Evolutionary conservation across 2,888 invertebrate genomes (phyloP).

Genomic region (Zygaena filipendulae): DNA sequence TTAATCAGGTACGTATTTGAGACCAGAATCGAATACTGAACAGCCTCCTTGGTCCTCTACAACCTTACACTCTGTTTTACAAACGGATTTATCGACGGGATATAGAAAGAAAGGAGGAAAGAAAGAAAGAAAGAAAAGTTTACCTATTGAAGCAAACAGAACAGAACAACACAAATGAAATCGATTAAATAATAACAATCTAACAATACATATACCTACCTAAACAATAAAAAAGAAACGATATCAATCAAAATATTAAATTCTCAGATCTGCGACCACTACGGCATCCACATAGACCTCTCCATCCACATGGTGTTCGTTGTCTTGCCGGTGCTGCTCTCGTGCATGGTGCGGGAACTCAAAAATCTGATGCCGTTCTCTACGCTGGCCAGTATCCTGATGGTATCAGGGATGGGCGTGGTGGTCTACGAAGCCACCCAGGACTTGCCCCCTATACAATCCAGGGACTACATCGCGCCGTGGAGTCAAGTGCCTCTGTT

Average conservation of each 20-base stretch:
- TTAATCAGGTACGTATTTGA: too few relatives aligned
- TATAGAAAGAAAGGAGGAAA: too few relatives aligned
- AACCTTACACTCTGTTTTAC: too few relatives aligned
- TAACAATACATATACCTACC: too few relatives aligned
- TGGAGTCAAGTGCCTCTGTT: slow-evolving; percentile 81
- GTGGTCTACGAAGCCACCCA: slow-evolving; percentile 81
- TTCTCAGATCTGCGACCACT: slow-evolving; percentile 74
- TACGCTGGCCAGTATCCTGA: slow-evolving; percentile 88
- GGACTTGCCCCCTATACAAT: slow-evolving; percentile 73
- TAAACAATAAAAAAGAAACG: not conserved
- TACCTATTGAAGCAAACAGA: too few relatives aligned
- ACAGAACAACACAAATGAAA: too few relatives aligned
- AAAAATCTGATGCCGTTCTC: slow-evolving; percentile 93
- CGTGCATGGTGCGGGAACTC: slow-evolving; percentile 84
- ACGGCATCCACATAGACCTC: slow-evolving; percentile 70
- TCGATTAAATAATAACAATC: too few relatives aligned
- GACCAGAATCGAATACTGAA: too few relatives aligned
- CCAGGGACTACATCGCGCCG: slow-evolving; percentile 71
- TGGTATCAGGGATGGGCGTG: slow-evolving; percentile 77
- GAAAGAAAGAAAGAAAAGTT: too few relatives aligned
- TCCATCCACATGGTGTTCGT: slow-evolving; percentile 80
- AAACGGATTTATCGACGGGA: too few relatives aligned
- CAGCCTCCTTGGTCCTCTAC: too few relatives aligned
- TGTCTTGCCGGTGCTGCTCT: slow-evolving; percentile 76
- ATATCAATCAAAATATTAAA: slow-evolving; percentile 1